A percentile compares a stretch with the other conserved stretches of the same genome.
These are phyloP conservation scores for Acromyrmex heyeri DNA, from an alignment of 1,140 invertebrate species.

Conservation along the genomic window DNA sequence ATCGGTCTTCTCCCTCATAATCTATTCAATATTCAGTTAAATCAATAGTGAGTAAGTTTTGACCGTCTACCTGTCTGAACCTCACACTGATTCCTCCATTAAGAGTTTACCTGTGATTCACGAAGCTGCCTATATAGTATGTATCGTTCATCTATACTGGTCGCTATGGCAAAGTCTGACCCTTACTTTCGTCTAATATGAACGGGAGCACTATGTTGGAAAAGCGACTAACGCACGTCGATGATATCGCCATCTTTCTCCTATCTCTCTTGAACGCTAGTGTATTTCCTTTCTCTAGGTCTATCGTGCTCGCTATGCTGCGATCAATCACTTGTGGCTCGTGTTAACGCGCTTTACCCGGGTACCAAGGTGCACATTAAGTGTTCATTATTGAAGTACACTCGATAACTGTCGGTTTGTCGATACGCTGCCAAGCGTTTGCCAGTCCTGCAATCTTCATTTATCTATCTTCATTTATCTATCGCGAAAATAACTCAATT, in stretches of 20 bases:
- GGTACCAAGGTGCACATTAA: constrained; percentile 59
- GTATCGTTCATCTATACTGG: neutral
- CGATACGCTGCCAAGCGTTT: constrained; percentile 63
- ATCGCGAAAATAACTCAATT: constrained; percentile 8
- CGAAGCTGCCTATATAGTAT: neutral
- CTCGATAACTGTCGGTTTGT: constrained; percentile 68
- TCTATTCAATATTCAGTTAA: constrained; percentile 28
- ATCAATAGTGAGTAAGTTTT: constrained; percentile 38
- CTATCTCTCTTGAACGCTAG: neutral
- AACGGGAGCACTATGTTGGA: constrained; percentile 36
- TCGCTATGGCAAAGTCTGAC: neutral
- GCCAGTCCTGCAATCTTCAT: constrained; percentile 24
- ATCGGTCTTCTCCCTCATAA: constrained; percentile 17
- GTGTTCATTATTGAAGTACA: constrained; percentile 73
- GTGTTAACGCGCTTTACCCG: constrained; percentile 77
- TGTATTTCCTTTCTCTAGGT: constrained; percentile 26
- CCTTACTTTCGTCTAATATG: constrained; percentile 43
- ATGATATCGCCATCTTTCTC: constrained; percentile 29
- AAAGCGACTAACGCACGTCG: constrained; percentile 22
- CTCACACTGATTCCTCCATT: constrained; percentile 29
- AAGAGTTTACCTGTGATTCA: constrained; percentile 32
- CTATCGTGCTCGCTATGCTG: constrained; percentile 52
- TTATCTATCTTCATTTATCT: constrained; percentile 10
- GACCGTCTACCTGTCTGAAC: constrained; percentile 10
- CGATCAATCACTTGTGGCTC: constrained; percentile 80